A percentile compares a stretch with the other conserved stretches of the same genome.
Conservation (phyloP, 30 jellyfish, hydroid and myxozoan genomes). For the Mastigias papua region DNA sequence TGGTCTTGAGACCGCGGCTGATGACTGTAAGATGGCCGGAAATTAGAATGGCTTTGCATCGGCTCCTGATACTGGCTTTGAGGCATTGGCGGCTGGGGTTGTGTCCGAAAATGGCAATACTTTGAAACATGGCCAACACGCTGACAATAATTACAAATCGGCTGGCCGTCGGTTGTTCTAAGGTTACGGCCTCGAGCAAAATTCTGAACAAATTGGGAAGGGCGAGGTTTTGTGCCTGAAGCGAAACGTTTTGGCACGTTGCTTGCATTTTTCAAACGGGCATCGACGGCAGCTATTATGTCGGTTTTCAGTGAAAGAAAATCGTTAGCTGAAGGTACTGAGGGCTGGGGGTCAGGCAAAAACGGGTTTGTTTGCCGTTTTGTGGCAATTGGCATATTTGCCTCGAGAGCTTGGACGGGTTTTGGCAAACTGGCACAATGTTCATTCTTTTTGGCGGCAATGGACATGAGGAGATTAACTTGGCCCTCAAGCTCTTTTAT, state of each 20-base stretch:
- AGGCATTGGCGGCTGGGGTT: not conserved
- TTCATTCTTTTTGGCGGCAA: constrained; percentile 17
- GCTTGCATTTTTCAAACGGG: not conserved
- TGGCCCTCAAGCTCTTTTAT: constrained; percentile 25
- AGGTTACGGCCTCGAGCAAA: constrained; percentile 29
- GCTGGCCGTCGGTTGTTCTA: constrained; percentile 44
- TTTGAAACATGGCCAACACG: constrained; percentile 23
- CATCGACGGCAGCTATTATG: constrained; percentile 4
- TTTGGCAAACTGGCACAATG: not conserved
- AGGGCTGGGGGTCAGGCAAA: not conserved
- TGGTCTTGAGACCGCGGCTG: not conserved
- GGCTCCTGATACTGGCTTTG: constrained; percentile 9
- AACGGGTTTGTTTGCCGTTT: not conserved
- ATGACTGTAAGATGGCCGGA: not conserved
- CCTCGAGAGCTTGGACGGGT: constrained; percentile 8
- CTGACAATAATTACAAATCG: constrained; percentile 26
- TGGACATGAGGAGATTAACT: constrained; percentile 1
- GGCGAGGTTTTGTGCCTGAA: not conserved
- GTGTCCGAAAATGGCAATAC: not conserved
- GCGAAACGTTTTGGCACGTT: not conserved
- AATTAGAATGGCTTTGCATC: not conserved
- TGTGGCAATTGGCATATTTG: not conserved
- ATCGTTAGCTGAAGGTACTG: not conserved
- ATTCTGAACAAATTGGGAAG: not conserved
- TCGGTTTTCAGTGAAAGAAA: not conserved